phyloP scores from a whole-genome alignment of 2,113 vertebrate genomes.

The Haplochromis vanheusdeni region DNA sequence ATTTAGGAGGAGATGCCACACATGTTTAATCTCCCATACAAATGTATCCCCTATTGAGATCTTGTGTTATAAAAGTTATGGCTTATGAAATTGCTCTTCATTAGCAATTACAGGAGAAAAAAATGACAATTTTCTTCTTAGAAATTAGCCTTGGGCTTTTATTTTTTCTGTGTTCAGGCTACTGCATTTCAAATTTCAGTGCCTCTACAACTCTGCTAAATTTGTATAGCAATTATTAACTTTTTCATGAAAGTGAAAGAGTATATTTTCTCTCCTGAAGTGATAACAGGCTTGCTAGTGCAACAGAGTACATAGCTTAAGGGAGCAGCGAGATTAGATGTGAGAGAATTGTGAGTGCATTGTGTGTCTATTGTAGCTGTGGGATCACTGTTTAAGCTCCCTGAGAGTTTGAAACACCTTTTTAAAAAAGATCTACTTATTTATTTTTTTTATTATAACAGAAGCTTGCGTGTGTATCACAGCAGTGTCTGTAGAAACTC shows the following conservation, averaged over 20 bases:
- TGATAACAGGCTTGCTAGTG: not conserved
- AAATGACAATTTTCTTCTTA: not conserved
- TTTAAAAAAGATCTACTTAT: not conserved
- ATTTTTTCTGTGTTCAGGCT: not conserved
- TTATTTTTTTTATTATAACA: not conserved
- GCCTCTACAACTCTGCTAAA: not conserved
- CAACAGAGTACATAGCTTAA: slow-evolving; percentile 23
- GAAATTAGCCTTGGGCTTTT: not conserved
- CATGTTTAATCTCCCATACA: not conserved
- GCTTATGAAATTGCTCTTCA: not conserved
- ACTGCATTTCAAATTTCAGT: not conserved
- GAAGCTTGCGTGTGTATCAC: not conserved
- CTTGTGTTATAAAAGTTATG: not conserved
- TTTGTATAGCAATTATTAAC: slow-evolving; percentile 17
- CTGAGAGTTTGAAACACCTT: not conserved
- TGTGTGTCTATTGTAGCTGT: slow-evolving; percentile 22
- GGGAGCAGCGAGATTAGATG: slow-evolving; percentile 31
- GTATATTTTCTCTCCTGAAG: slow-evolving; percentile 11
- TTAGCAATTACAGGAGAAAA: not conserved
- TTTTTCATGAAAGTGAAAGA: not conserved
- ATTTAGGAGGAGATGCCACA: not conserved
- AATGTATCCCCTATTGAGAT: not conserved
- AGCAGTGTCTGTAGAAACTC: not conserved
- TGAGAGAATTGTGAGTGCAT: slow-evolving; percentile 49
- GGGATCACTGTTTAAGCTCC: slow-evolving; percentile 29